A percentile compares a stretch with the other conserved stretches of the same genome.
Conservation (phyloP, 1,140 invertebrate species). For the Ganaspis sp. region DNA sequence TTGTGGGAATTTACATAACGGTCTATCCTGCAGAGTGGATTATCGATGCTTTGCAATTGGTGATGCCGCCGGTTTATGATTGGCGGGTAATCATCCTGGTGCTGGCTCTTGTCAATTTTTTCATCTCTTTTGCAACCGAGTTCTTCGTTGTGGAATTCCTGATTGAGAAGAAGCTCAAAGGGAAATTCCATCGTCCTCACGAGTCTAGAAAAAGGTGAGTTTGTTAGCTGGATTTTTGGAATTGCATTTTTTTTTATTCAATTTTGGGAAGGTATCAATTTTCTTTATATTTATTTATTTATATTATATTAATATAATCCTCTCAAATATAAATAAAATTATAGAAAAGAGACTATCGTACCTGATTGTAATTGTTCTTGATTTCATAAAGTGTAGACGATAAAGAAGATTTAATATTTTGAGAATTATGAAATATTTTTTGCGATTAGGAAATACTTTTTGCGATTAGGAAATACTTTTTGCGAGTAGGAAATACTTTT, state of each 20-base stretch:
- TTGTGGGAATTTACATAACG: conserved; percentile 82
- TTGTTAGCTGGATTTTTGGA: neutral
- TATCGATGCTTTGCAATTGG: conserved; percentile 79
- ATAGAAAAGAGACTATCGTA: no score
- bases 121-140: conserved; percentile 80
- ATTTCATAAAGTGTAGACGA: no score
- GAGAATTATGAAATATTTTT: no score
- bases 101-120: conserved; percentile 79
- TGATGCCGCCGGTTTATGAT: conserved; percentile 80
- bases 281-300: no score
- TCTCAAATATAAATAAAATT: no score
- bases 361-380: no score
- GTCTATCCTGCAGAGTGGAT: conserved; percentile 82
- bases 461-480: no score
- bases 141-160: conserved; percentile 80
- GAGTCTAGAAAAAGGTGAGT: conserved; percentile 74
- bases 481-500: no score
- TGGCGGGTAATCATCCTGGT: conserved; percentile 81
- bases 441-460: no score
- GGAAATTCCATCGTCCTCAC: conserved; percentile 76
- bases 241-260: neutral
- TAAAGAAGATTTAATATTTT: no score
- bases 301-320: no score
- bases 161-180: conserved; percentile 77
- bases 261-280: neutral